Evolutionary conservation across 2,888 invertebrate genomes (phyloP), one percentile per base, ranked within the genome.

Genomic region (Torymus texanus): DNA sequence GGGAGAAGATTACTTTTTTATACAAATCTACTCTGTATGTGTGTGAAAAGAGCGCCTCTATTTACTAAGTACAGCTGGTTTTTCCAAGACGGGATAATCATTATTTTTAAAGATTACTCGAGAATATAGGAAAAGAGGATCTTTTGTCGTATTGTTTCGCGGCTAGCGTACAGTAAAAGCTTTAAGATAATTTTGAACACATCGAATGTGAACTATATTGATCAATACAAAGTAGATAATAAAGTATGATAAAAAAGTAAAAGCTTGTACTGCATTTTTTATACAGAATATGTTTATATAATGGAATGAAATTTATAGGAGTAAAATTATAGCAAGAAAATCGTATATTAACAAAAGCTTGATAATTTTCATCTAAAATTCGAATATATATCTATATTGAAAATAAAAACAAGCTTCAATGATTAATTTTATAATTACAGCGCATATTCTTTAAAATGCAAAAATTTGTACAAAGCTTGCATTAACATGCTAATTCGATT

Each of bases 381-480:
- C 5, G 41, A 70, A 68, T 16, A 50, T 21, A 5, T 41, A n/a
- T 41, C 56, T 58, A 66, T 55, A 13, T 63, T 63, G 16, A 41
- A 71, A 68, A 75, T 58, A 18, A 66, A 56, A 78, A 70, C 16
- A 75, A 78, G 65, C 59, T 73, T 55, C 50, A 71, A 41, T 41
- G 4, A 66, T 53, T 76, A 16, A 53, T n/a, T 65, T 58, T 29
- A 72, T 72, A 12, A 73, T 63, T 63, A 71, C 51, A 67, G 66
- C 24, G 61, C 18, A 41, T 13, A 72, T 18, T 53, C 10, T 41
- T 74, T 53, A 66, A 62, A 14, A 56, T 75, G 76, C 81, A 78
- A 76, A 63, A 78, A 74, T 80, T 55, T 82, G 75, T 82, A 82
- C 81, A 82, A 82, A 82, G 82, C 82, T 79, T 75, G 68, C 65